Percentiles rank a stretch among this genome's conserved stretches.
Evolutionary conservation across 2,113 vertebrate species (phyloP).

Genomic region (Stegostoma tigrinum): DNA sequence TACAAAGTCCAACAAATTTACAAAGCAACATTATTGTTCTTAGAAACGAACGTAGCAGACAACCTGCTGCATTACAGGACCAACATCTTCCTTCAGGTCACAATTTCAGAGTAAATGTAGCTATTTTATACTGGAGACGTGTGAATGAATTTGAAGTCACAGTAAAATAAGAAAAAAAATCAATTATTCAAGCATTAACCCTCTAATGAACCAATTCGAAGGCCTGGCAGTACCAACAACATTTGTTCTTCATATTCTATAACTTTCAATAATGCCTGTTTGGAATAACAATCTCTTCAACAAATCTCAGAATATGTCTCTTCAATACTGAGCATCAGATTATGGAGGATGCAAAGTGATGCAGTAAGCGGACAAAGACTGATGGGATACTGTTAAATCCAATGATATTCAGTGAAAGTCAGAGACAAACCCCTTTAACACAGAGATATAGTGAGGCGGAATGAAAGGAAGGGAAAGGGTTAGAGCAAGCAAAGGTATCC

Average conservation of each 20-base stretch:
- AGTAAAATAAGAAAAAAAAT: neutral
- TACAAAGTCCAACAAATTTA: constrained; percentile 27
- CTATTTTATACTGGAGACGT: neutral
- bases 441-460: neutral
- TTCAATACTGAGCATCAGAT: neutral
- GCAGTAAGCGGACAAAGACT: constrained; percentile 2
- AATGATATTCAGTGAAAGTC: neutral
- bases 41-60: constrained; percentile 9
- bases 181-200: neutral
- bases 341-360: neutral
- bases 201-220: neutral
- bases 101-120: neutral
- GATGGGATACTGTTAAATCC: neutral
- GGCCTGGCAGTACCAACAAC: neutral
- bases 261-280: neutral
- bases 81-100: neutral
- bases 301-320: neutral
- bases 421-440: neutral
- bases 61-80: constrained; percentile 6
- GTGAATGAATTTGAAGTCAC: neutral
- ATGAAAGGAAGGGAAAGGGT: neutral
- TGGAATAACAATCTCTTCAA: neutral
- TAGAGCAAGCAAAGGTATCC: constrained; percentile 4
- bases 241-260: neutral
- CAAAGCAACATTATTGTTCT: constrained; percentile 17